These are phyloP conservation scores for Lanius collurio DNA, from an alignment of 2,113 vertebrate species.

Conservation along the genomic window DNA sequence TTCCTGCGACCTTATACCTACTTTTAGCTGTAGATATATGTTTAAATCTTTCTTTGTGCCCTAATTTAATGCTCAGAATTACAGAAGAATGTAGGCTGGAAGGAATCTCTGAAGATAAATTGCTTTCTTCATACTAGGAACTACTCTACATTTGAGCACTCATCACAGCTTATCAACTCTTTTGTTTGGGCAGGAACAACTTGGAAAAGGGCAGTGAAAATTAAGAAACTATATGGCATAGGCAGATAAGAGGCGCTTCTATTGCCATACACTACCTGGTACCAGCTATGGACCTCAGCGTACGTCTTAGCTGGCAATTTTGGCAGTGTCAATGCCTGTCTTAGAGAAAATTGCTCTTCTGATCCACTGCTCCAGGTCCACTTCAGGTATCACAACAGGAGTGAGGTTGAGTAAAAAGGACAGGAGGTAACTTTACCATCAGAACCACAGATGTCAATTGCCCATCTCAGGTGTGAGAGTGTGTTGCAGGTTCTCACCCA, in stretches of 20 bases:
- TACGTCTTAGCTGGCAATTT: not conserved
- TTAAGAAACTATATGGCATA: not conserved
- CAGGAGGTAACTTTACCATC: not conserved
- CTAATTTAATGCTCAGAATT: not conserved
- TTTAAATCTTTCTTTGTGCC: not conserved
- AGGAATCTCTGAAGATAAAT: not conserved
- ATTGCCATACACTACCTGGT: not conserved
- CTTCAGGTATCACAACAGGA: not conserved
- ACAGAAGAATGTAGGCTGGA: not conserved
- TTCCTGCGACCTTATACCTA: not conserved
- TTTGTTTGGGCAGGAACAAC: not conserved
- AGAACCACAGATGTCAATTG: not conserved
- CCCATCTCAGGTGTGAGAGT: not conserved
- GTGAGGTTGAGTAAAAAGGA: not conserved
- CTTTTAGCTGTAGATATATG: not conserved
- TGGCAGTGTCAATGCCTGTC: not conserved
- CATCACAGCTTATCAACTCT: not conserved
- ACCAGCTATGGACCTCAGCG: not conserved
- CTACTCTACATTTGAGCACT: not conserved
- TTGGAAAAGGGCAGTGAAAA: not conserved
- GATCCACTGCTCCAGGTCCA: not conserved
- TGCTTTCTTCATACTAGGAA: not conserved
- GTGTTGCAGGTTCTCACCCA: not conserved
- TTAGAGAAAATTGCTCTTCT: not conserved
- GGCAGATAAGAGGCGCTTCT: not conserved